Base-by-base conservation (phyloP, 1,140 invertebrate genomes). In the Procambarus virginalis region DNA sequence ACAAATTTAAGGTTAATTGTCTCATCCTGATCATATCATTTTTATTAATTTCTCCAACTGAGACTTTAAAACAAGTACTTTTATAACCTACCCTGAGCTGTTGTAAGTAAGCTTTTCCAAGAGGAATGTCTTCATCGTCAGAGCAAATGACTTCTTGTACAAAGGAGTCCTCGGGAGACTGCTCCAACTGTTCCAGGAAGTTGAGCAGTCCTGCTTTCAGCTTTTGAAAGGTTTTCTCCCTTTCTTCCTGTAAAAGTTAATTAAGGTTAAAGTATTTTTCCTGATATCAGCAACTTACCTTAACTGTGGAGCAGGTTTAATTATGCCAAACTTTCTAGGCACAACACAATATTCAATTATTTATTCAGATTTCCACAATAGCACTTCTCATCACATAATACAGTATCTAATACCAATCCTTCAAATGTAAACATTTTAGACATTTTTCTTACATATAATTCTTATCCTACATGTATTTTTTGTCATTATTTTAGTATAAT, bases 131-230 rank as follows among this genome's bases (percentile, higher is more conserved):
- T 49, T 84, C 81, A 34, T 89, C 73, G 17, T 83, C 81, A 12
- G 70, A 82, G 76, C 88, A 89, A 8, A 89, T 68, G 9, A 89
- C 55, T 60, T 89, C 81, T 34, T 82, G 81, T 2, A 45, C 22
- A 46, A 89, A 84, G 0, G 88, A 70, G 48, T 89, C 88, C n/a
- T 89, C 88, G 3, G 88, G 88, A 14, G 81, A 68, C 80, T 89
- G 88, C 60, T 89, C 88, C 78, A 89, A 68, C 68, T 76, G 68
- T 49, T 83, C 81, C 48, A 89, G 73, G 82, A 89, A 89, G 14
- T 68, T 64, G 46, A 89, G 58, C 45, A 89, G 17, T 6, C 88
- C 88, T 20, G 14, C 58, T 73, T 89, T 89, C 58, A 89, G 22
- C 8, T 3, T 84, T n/a, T 34, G n/a, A 55, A 77, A 89, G 3